Base-by-base conservation (phyloP, 2,797 vertebrate genomes). In the Miopithecus talapoin region DNA sequence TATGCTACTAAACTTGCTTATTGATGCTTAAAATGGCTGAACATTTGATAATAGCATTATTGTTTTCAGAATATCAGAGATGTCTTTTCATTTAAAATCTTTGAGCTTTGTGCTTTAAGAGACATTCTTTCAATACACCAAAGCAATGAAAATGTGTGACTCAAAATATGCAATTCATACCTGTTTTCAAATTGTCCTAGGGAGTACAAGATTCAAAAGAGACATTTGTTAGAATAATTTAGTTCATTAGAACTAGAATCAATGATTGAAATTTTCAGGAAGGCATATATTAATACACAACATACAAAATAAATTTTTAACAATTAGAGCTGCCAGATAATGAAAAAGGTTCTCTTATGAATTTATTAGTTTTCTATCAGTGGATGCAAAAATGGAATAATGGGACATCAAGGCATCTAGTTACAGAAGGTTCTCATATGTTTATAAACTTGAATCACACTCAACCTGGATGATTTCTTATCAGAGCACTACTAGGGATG, bases 1-100 rank as follows among this genome's bases (percentile, higher is more conserved):
- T 53, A 85, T 41, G 48, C 46, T 85, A 75, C 48, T 75, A 70
- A 80, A 53, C 10, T 55, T 94, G 61, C 55, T 93, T 89, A 89
- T 22, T 72, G 48, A 81, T 85, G 14, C 41, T 91, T 91, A 91
- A 93, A 93, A 88, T 91, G 33, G 43, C 72, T 91, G 74, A 70
- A 72, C 64, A 84, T 94, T 75, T 57, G 36, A 79, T 90, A 93
- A 91, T 16, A 53, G 30, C 70, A 79, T 87, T 85, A 72, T 26
- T 84, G 36, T 80, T 88, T 96, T 93, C 83, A 96, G 41, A 93
- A 85, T 95, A 93, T 19, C 43, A 75, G 57, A 46, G 78, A 41
- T 22, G 17, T 36, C 61, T 87, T 91, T 93, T 75, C 17, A 89
- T 80, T 91, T 81, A 88, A 79, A 90, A 78, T 80, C 30, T 75